Evolutionary conservation across 2,113 vertebrate species (phyloP).

Genomic region (Dendropsophus ebraccatus): DNA sequence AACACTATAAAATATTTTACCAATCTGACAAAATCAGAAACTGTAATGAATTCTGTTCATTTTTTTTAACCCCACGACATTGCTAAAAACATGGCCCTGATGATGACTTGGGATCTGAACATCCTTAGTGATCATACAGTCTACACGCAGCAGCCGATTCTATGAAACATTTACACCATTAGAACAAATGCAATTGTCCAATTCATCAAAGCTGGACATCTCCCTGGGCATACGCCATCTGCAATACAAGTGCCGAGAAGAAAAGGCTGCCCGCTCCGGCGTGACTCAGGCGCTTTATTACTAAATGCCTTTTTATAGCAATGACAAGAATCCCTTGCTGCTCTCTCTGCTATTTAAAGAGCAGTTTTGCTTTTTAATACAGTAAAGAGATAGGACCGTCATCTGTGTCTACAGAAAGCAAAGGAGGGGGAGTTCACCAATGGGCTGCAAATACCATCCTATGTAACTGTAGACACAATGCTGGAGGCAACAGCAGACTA

Average conservation of each 20-base stretch:
- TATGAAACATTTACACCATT: background rate
- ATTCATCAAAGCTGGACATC: background rate
- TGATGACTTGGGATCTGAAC: too few species aligned
- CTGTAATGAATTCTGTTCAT: too few species aligned
- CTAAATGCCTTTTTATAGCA: background rate
- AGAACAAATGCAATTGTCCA: background rate
- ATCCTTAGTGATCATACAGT: too few species aligned
- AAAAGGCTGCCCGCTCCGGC: background rate
- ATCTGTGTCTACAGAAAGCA: background rate
- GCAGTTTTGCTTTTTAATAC: conserved; percentile 2
- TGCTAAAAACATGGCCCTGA: too few species aligned
- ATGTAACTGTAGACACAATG: background rate
- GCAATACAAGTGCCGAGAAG: background rate
- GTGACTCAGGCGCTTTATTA: conserved; percentile 3
- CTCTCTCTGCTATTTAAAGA: conserved; percentile 17
- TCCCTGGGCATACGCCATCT: background rate
- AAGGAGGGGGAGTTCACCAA: background rate
- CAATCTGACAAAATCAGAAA: too few species aligned
- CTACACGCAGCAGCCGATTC: background rate
- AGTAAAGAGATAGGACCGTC: background rate
- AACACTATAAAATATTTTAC: too few species aligned
- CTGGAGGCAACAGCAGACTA: too few species aligned
- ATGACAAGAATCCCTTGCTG: conserved; percentile 12
- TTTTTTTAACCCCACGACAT: too few species aligned
- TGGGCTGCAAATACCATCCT: background rate